Percentiles rank a stretch among this genome's conserved stretches.
phyloP scores from a whole-genome alignment of 2,888 invertebrate genomes.

The Exocentrus adspersus region DNA sequence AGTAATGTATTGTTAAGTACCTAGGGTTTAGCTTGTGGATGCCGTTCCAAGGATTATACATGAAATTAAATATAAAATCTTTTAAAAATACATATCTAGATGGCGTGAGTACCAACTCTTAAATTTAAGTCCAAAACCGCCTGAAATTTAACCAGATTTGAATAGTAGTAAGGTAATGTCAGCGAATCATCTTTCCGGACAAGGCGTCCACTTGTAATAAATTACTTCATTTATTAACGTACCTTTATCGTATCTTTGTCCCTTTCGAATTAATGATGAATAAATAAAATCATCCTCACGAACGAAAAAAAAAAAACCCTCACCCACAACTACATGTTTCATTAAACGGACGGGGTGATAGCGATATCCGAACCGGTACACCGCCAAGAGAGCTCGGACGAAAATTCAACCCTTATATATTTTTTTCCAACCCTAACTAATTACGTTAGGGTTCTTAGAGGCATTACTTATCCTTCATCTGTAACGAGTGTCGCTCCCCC shows the following conservation, averaged over 20 bases:
- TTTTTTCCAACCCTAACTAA: conserved; percentile 69
- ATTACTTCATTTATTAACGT: background rate
- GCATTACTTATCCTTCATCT: conserved; percentile 72
- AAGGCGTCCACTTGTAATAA: background rate
- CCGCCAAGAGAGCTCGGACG: conserved; percentile 46
- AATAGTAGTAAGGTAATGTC: too few species aligned
- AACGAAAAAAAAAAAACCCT: background rate
- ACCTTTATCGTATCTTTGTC: background rate
- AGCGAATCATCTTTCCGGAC: too few species aligned
- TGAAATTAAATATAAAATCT: too few species aligned
- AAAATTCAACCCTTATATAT: conserved; percentile 71
- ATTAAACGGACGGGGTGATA: conserved; percentile 27
- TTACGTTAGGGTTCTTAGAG: conserved; percentile 77
- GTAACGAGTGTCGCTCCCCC: conserved; percentile 48
- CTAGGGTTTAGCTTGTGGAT: too few species aligned
- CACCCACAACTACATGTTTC: background rate
- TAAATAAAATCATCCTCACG: background rate
- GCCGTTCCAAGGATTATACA: too few species aligned
- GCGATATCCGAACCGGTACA: background rate
- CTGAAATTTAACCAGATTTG: too few species aligned
- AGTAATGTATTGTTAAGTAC: too few species aligned
- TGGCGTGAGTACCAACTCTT: too few species aligned
- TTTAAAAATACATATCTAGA: too few species aligned
- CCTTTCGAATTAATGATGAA: background rate
- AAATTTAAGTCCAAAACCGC: too few species aligned